phyloP scores from a whole-genome alignment of 2,113 vertebrate species.

The Theristicus caerulescens region DNA sequence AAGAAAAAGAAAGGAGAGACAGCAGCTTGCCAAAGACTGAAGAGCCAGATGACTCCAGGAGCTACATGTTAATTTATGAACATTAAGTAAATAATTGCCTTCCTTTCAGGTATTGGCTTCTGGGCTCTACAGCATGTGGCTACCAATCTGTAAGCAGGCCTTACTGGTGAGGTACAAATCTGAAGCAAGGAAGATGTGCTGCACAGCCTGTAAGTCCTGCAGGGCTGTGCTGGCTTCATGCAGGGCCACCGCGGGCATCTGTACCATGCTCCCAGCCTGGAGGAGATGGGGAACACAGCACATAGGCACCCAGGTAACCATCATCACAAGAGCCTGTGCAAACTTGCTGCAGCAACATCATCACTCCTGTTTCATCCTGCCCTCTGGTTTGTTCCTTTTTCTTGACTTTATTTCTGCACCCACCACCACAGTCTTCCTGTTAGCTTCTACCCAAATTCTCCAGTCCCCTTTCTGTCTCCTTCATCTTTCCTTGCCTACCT shows the following conservation, averaged over 20 bases:
- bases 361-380: not conserved
- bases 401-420: not conserved
- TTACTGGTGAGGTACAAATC: not conserved
- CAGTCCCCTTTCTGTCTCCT: not conserved
- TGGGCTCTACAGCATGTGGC: not conserved
- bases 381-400: not conserved
- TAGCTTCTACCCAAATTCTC: not conserved
- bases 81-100: constrained; percentile 61
- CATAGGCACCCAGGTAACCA: accelerated
- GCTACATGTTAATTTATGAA: constrained; percentile 6
- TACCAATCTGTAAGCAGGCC: not conserved
- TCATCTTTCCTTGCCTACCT: not conserved
- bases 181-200: not conserved
- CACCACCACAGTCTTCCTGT: not conserved
- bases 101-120: constrained; percentile 50
- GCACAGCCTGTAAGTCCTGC: not conserved
- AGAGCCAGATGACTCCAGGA: constrained; percentile 43
- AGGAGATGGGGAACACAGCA: not conserved
- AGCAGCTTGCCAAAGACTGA: constrained; percentile 46
- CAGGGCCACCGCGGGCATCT: accelerated
- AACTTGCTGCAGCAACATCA: not conserved
- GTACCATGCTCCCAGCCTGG: not conserved
- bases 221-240: not conserved
- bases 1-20: not conserved
- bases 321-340: not conserved